Conservation (phyloP, 2,797 vertebrate genomes). For the Lycodopsis pacificus region DNA sequence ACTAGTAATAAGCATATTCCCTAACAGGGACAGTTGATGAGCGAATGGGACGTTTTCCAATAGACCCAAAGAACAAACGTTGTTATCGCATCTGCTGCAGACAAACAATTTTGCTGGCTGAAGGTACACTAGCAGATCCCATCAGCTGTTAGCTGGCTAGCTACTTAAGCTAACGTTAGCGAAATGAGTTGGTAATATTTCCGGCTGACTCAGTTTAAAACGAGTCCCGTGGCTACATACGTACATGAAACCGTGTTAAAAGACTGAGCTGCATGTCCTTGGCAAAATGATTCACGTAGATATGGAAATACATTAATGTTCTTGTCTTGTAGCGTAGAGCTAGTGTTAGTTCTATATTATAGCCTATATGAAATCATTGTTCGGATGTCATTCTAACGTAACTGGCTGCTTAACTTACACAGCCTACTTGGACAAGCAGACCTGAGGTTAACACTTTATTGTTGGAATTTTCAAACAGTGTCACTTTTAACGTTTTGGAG, state of each 20-base stretch:
- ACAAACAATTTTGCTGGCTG: neutral
- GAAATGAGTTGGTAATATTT: neutral
- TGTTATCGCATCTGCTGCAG: neutral
- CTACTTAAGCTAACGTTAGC: neutral
- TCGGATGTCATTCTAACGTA: neutral
- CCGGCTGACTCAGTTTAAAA: neutral
- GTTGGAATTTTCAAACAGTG: neutral
- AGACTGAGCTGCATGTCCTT: neutral
- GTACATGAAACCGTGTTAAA: neutral
- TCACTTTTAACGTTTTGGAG: neutral
- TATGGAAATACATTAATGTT: neutral
- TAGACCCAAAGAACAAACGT: neutral
- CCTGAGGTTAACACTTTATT: neutral
- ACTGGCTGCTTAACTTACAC: neutral
- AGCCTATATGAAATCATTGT: neutral
- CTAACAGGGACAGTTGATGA: slow-evolving; percentile 34
- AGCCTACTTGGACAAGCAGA: neutral
- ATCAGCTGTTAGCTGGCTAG: neutral
- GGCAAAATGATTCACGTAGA: neutral
- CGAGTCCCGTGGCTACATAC: neutral
- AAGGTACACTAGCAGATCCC: neutral
- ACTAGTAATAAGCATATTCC: slow-evolving; percentile 37
- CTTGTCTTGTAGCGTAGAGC: neutral
- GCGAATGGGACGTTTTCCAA: slow-evolving; percentile 22
- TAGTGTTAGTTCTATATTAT: neutral